Evolutionary conservation across 1,140 invertebrate species (phyloP).

Genomic region (Diuraphis noxia): DNA sequence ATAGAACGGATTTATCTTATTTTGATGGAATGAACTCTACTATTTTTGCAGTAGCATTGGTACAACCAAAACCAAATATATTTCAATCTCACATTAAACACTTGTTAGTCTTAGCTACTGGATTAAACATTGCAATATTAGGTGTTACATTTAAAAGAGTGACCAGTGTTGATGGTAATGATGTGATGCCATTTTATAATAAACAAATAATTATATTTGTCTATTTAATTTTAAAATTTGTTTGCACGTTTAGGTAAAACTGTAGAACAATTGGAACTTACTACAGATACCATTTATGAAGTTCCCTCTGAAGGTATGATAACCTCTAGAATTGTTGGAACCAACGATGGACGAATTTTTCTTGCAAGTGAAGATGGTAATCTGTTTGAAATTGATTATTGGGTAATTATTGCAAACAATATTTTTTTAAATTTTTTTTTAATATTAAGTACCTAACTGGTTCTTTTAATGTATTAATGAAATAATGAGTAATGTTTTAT

Average conservation of each 20-base stretch:
- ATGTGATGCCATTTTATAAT: background rate
- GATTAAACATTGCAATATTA: slow-evolving; percentile 89
- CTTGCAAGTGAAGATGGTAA: slow-evolving; percentile 92
- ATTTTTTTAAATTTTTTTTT: background rate
- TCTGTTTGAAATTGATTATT: slow-evolving; percentile 94
- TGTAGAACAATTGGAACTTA: slow-evolving; percentile 82
- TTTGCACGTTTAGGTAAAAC: slow-evolving; percentile 17
- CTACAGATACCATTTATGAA: slow-evolving; percentile 91
- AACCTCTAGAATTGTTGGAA: slow-evolving; percentile 81
- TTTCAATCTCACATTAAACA: slow-evolving; percentile 92
- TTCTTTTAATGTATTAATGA: background rate
- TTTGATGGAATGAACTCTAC: slow-evolving; percentile 90
- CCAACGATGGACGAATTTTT: slow-evolving; percentile 86
- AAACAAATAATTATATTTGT: background rate
- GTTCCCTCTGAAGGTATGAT: slow-evolving; percentile 89
- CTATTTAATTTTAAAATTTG: background rate
- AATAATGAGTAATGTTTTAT: background rate
- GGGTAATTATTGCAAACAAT: slow-evolving; percentile 64
- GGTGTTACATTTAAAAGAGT: slow-evolving; percentile 71
- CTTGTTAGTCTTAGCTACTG: slow-evolving; percentile 86
- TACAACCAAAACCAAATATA: slow-evolving; percentile 82
- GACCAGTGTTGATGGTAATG: slow-evolving; percentile 61
- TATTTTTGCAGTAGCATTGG: slow-evolving; percentile 83
- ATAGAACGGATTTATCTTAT: slow-evolving; percentile 84
- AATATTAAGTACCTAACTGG: background rate